Evolutionary conservation across 2,113 vertebrate genomes (phyloP).

Genomic region (Leptocoma aspasia): DNA sequence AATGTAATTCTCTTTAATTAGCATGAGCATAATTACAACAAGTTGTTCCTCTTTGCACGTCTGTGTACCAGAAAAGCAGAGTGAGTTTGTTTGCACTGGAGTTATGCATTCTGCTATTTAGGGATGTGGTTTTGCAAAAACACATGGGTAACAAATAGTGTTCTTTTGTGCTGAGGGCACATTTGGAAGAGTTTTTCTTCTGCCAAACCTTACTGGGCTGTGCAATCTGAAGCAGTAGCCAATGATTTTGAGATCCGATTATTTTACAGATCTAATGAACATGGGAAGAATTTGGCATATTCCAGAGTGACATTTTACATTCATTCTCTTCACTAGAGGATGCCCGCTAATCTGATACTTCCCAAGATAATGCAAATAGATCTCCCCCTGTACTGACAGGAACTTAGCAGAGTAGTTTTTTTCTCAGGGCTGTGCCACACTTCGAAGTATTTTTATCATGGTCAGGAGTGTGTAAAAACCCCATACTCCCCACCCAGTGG

Average conservation of each 20-base stretch:
- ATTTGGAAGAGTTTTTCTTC: not conserved
- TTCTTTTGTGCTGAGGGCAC: not conserved
- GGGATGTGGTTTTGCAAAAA: not conserved
- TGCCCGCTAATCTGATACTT: not conserved
- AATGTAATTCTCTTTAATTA: not conserved
- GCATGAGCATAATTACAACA: not conserved
- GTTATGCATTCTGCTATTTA: not conserved
- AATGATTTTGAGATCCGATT: constrained; percentile 6
- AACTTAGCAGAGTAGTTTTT: not conserved
- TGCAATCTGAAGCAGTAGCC: constrained; percentile 11
- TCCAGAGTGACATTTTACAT: not conserved
- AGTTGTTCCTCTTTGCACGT: not conserved
- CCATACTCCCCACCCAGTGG: not conserved
- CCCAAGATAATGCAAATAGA: not conserved
- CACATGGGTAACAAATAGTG: not conserved
- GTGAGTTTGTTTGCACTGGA: not conserved
- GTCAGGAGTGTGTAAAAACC: not conserved
- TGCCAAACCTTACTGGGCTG: not conserved
- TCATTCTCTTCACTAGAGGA: not conserved
- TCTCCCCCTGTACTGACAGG: not conserved
- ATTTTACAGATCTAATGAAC: constrained; percentile 1
- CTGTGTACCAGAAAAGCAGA: not conserved
- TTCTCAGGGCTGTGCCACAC: not conserved
- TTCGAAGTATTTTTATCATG: not conserved
- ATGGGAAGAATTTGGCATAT: not conserved